phyloP scores from a whole-genome alignment of 2,888 invertebrate species.

The Boloria selene region DNA sequence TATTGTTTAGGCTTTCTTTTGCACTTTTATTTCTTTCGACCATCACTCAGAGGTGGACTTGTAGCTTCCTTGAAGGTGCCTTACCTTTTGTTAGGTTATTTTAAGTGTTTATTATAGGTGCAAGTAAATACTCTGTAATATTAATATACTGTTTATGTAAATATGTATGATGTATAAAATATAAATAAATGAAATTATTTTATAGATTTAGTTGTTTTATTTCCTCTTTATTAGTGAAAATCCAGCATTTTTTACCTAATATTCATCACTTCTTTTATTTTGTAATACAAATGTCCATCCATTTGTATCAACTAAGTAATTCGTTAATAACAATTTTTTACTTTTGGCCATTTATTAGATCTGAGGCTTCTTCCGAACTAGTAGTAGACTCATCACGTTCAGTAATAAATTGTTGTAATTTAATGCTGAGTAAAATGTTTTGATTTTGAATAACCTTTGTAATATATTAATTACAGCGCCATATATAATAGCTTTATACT shows the following conservation, averaged over 20 bases:
- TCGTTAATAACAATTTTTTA: neutral
- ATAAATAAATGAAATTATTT: conserved; percentile 78
- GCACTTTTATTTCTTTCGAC: conserved; percentile 43
- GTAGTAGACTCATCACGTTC: too few relatives aligned
- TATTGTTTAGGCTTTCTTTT: conserved; percentile 13
- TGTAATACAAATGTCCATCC: neutral
- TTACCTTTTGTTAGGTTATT: conserved; percentile 57
- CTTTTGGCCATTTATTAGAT: too few relatives aligned
- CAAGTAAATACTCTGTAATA: conserved; percentile 74
- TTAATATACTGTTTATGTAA: conserved; percentile 69
- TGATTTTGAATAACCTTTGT: too few relatives aligned
- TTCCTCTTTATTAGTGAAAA: conserved; percentile 1
- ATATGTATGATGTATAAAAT: conserved; percentile 73
- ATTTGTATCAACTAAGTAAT: too few relatives aligned
- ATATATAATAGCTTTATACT: too few relatives aligned
- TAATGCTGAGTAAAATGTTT: too few relatives aligned
- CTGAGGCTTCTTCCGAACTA: too few relatives aligned
- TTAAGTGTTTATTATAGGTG: conserved; percentile 56
- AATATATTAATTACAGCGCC: too few relatives aligned
- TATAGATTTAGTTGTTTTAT: conserved; percentile 66
- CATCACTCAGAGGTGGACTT: conserved; percentile 49
- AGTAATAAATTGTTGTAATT: too few relatives aligned
- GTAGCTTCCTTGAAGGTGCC: conserved; percentile 73
- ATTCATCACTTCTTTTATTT: too few relatives aligned
- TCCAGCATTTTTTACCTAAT: too few relatives aligned